These are phyloP conservation scores for Lycia hirtaria DNA, from an alignment of 2,888 invertebrate species.

Conservation along the genomic window DNA sequence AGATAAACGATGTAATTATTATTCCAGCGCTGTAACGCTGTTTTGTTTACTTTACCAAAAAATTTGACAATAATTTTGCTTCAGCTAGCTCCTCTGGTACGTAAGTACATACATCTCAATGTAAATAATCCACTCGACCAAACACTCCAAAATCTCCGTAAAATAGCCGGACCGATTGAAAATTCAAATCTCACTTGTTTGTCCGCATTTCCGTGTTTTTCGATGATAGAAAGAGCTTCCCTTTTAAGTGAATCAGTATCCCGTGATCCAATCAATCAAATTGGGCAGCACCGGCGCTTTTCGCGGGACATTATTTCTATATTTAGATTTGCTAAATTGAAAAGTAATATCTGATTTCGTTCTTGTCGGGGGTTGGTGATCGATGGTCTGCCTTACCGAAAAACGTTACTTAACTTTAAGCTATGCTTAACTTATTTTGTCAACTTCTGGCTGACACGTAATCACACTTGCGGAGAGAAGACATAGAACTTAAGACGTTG, in stretches of 20 bases:
- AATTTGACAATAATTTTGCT: no score
- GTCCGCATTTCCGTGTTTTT: conserved; percentile 22
- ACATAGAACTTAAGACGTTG: no score
- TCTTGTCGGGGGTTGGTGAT: neutral
- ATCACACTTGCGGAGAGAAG: no score
- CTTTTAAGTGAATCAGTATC: conserved; percentile 20
- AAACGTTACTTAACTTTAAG: no score
- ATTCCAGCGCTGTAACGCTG: no score
- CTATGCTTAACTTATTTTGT: no score
- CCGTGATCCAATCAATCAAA: conserved; percentile 34
- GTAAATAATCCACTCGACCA: neutral
- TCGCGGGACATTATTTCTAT: conserved; percentile 16
- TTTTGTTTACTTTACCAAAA: no score
- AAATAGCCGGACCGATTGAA: conserved; percentile 20
- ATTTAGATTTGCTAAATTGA: neutral
- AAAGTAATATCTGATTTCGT: neutral
- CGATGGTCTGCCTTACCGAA: no score
- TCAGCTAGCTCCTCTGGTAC: no score
- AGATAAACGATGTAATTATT: no score
- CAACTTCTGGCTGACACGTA: no score
- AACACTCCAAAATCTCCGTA: neutral
- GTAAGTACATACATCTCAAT: no score
- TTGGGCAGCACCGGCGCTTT: conserved; percentile 17
- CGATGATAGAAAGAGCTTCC: conserved; percentile 27
- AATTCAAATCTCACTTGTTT: conserved; percentile 31